Base-by-base conservation (phyloP, 2,888 invertebrate species). In the Dugesia japonica region DNA sequence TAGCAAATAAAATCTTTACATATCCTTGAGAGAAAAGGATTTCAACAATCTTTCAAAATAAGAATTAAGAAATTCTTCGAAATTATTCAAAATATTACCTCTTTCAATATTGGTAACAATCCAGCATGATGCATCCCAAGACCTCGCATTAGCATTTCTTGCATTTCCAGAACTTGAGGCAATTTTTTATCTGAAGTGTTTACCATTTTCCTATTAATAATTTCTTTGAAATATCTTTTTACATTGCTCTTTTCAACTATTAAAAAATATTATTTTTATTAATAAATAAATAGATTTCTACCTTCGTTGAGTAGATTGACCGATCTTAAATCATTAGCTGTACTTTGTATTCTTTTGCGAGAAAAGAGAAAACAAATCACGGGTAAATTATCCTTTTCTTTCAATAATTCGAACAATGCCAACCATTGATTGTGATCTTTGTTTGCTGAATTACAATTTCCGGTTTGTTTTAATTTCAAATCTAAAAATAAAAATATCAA, bases 51-150 rank as follows among this genome's bases (percentile, higher is more conserved):
- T 76, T 31, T 31, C 4, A 31, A 7, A 31, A 31, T 7, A 7
- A 7, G 4, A 31, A 7, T 31, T 31, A 31, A 7, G 7, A 31
- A n/a, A n/a, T n/a, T n/a, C n/a, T n/a, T n/a, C n/a, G n/a, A n/a
- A n/a, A n/a, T 42, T 42, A n/a, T 42, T 13, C 42, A 42, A n/a
- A 13, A 42, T 13, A 13, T 4, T 26, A 78, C 92, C 87, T 99
- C 98, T 83, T 97, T 98, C n/a, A 99, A 88, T 81, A 99, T 90
- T 0, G 98, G 98, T 78, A 99, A 85, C 80, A 98, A 93, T 15
- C 98, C 98, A 84, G 94, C 94, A 85, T 98, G 98, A 85, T 98
- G 98, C 1, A 98, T 90, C 0, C 95, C 98, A 79, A 99, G 90
- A 0, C 98, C 98, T 77, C 90, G 88, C 80, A 89, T 88, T 26